phyloP scores from a whole-genome alignment of 2,113 vertebrate genomes.

The Uropsilus gracilis region DNA sequence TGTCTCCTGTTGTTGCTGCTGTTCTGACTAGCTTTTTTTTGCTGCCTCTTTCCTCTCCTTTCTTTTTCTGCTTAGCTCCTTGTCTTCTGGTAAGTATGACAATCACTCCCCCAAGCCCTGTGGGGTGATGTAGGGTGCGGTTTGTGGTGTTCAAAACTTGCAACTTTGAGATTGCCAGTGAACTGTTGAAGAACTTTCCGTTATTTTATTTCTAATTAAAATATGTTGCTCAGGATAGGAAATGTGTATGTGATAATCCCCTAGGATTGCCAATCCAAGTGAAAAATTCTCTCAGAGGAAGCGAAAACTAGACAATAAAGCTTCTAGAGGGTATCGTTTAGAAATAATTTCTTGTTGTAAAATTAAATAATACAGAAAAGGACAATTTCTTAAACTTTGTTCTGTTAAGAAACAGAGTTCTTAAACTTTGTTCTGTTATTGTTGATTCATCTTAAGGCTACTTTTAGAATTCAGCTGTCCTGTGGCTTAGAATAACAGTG shows the following conservation, averaged over 20 bases:
- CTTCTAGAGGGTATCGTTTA: conserved; percentile 28
- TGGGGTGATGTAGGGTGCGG: background rate
- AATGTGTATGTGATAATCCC: background rate
- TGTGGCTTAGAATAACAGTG: background rate
- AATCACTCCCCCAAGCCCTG: conserved; percentile 45
- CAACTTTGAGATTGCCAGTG: conserved; percentile 32
- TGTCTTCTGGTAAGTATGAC: conserved; percentile 85
- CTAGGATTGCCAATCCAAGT: background rate
- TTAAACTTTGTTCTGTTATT: background rate
- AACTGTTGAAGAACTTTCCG: conserved; percentile 46
- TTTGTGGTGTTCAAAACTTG: conserved; percentile 57
- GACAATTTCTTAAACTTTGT: background rate
- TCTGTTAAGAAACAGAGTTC: background rate
- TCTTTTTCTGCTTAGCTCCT: conserved; percentile 72
- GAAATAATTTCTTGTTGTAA: conserved; percentile 37
- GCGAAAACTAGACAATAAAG: background rate
- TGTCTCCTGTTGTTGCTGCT: conserved; percentile 70
- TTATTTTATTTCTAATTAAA: conserved; percentile 60
- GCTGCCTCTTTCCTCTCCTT: conserved; percentile 70
- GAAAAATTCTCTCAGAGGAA: conserved; percentile 35
- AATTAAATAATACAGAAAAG: conserved; percentile 32
- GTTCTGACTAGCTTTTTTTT: conserved; percentile 67
- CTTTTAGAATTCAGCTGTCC: background rate
- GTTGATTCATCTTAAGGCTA: background rate
- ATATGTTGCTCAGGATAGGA: conserved; percentile 42